A percentile compares a stretch with the other conserved stretches of the same genome.
phyloP scores from a whole-genome alignment of 2,113 vertebrate species.

The Danionella cerebrum region DNA sequence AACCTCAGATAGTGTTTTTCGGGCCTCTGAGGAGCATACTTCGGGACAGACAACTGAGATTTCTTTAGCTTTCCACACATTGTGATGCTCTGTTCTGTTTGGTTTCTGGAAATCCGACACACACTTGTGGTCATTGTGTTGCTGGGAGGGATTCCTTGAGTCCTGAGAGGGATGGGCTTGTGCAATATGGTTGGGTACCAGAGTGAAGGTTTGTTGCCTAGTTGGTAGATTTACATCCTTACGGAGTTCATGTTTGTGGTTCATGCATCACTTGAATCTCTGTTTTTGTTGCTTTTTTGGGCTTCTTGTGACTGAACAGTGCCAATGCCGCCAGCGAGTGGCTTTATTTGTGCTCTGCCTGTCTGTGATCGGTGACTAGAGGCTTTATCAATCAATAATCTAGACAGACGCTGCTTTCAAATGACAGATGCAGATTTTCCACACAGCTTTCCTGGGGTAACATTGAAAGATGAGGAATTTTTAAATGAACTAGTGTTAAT shows the following conservation, averaged over 20 bases:
- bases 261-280: neutral
- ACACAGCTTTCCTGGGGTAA: neutral
- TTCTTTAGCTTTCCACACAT: constrained; percentile 12
- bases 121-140: neutral
- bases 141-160: neutral
- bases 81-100: constrained; percentile 6
- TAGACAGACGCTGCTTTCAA: constrained; percentile 47
- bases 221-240: too few species aligned
- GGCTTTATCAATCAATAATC: constrained; percentile 46
- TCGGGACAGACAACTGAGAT: neutral
- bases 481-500: neutral
- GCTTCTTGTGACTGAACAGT: constrained; percentile 60
- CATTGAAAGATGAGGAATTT: neutral
- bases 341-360: constrained; percentile 75
- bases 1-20: neutral
- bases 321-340: constrained; percentile 92
- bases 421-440: constrained; percentile 4
- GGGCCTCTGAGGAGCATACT: neutral
- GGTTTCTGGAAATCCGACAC: neutral
- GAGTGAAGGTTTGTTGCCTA: too few species aligned
- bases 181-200: constrained; percentile 20
- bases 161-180: constrained; percentile 16
- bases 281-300: constrained; percentile 31
- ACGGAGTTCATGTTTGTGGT: constrained; percentile 16
- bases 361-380: constrained; percentile 62